Base-by-base conservation (phyloP, 1,140 invertebrate species). In the Caenorhabditis tropicalis region DNA sequence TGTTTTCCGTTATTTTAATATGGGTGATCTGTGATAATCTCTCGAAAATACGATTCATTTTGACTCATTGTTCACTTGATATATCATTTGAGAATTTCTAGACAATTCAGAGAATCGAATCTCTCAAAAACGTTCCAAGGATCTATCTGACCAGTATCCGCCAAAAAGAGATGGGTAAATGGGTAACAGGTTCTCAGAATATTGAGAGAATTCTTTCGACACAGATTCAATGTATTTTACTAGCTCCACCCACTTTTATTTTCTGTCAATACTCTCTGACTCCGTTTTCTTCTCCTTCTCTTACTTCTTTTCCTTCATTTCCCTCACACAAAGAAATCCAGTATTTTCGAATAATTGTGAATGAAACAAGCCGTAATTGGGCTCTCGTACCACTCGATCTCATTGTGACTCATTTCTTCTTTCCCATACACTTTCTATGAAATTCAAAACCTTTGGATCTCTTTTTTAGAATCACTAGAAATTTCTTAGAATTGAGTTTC, bases 281-380 rank as follows among this genome's bases (percentile, higher is more conserved):
- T 27, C 74, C 74, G 21, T 27, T 39, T 31, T 7, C 70, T 79
- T 48, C n/a, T 12, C 21, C n/a, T 46, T 48, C 21, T 48, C 39
- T 24, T 51, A 19, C 58, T 36, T 36, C 58, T 31, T 24, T 27
- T 29, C 29, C 24, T 36, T 15, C 58, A 65, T 29, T 36, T 79
- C n/a, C 19, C 74, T 1, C 74, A 48, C 74, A 48, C 46, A 46
- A 48, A 31, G 24, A 16, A 24, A 36, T 79, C 5, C 39, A 46
- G 39, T 12, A 27, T 9, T 46, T 19, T 79, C 39, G 48, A 31
- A 79, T 46, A 49, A 49, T 79, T 79, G 39, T 16, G 39, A 48
- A 46, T 48, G 39, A 79, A 49, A 79, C 39, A 79, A 16, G 19
- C 33, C 65, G 19, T 49, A 48, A 46, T 79, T 79, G 39, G 46